Percentiles rank a stretch among this genome's conserved stretches.
These are phyloP conservation scores for Psittacula derbiana DNA, from an alignment of 2,797 vertebrate genomes.

Conservation along the genomic window DNA sequence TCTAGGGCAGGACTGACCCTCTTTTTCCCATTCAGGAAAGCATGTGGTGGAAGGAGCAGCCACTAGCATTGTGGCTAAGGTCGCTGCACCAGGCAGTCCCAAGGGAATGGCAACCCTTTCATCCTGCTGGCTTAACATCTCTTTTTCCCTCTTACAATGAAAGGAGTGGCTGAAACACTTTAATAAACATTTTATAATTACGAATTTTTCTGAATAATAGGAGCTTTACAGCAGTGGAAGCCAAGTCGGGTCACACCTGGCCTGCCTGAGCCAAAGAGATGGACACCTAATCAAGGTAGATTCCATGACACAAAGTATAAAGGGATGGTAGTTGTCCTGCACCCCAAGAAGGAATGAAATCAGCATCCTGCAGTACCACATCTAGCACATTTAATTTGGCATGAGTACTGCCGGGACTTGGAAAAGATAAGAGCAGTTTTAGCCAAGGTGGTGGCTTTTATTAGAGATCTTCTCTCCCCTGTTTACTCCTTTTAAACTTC, in stretches of 20 bases:
- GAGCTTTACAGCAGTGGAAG: neutral
- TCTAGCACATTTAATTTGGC: neutral
- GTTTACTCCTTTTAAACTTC: neutral
- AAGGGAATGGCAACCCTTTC: neutral
- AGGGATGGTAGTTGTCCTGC: fast-evolving
- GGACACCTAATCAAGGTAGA: neutral
- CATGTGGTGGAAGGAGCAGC: fast-evolving
- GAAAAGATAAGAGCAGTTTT: neutral
- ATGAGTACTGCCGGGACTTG: neutral
- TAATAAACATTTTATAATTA: neutral
- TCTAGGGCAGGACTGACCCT: neutral
- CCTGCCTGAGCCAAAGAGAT: neutral
- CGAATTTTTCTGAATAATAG: neutral
- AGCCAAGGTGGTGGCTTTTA: neutral
- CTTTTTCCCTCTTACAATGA: neutral
- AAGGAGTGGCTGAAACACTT: neutral
- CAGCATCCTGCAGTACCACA: neutral
- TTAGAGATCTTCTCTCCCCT: neutral
- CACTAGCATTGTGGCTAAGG: fast-evolving
- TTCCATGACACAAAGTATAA: neutral
- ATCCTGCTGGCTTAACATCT: fast-evolving
- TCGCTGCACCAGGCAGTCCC: neutral
- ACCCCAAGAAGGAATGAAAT: neutral
- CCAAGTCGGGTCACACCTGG: neutral
- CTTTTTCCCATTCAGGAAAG: neutral